Evolutionary conservation across 2,113 vertebrate species (phyloP).

Genomic region (Saccopteryx bilineata): DNA sequence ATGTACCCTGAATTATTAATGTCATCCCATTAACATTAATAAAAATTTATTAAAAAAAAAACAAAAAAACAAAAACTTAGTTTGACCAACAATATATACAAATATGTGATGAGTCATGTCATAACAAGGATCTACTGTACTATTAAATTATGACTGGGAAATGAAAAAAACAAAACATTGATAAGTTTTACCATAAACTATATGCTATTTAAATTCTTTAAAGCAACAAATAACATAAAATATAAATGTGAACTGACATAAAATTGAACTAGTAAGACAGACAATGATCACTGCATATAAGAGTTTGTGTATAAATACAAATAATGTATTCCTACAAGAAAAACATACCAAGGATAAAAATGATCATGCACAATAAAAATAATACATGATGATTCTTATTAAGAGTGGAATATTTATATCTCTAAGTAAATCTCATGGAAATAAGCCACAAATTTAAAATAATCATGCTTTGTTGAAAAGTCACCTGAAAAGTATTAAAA

Average conservation of each 20-base stretch:
- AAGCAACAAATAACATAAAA: neutral
- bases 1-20: too few species aligned
- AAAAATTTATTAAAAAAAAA: too few species aligned
- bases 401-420: neutral
- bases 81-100: neutral
- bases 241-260: neutral
- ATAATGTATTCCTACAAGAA: neutral
- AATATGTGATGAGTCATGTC: neutral
- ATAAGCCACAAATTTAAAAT: constrained; percentile 23
- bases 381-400: neutral
- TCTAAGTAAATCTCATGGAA: neutral
- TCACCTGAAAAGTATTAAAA: neutral
- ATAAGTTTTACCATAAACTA: neutral
- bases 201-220: neutral
- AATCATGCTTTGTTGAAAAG: neutral
- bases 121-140: constrained; percentile 10
- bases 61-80: constrained; percentile 53
- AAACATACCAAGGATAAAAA: neutral
- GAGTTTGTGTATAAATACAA: neutral
- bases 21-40: too few species aligned
- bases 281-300: neutral
- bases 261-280: neutral
- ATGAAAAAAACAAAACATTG: neutral
- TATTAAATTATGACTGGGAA: constrained; percentile 15
- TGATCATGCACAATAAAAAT: neutral